Conservation (phyloP, 2,797 vertebrate species). For the Ctenochaetus hawaiiensis region DNA sequence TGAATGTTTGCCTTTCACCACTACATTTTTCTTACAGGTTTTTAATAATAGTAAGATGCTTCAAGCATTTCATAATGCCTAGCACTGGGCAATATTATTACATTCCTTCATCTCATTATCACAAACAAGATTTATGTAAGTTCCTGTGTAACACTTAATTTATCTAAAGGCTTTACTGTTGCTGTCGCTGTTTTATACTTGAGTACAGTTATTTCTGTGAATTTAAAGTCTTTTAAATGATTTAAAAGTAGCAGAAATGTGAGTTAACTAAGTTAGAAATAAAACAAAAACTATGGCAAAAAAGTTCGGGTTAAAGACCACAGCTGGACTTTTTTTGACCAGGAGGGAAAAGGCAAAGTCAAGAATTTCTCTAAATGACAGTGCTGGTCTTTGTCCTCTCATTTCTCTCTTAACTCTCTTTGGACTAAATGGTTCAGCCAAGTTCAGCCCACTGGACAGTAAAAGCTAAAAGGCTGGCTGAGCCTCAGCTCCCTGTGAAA, state of each 20-base stretch:
- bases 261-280: background rate
- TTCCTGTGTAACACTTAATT: background rate
- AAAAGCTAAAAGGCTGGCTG: constrained; percentile 56
- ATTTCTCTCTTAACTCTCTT: constrained; percentile 31
- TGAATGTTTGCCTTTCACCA: no score
- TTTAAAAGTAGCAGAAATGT: constrained; percentile 5
- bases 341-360: constrained; percentile 9
- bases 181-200: background rate
- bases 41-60: no score
- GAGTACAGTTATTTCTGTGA: background rate
- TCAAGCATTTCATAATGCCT: background rate
- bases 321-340: background rate
- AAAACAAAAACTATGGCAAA: background rate
- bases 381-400: constrained; percentile 37
- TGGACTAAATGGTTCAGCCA: constrained; percentile 55
- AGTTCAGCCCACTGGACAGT: constrained; percentile 58
- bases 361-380: constrained; percentile 41
- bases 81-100: no score
- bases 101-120: background rate
- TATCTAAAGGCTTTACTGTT: background rate
- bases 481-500: constrained; percentile 57
- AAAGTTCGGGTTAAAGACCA: background rate
- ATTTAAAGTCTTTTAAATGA: background rate
- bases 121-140: background rate
- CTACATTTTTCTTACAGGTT: no score